Evolutionary conservation across 1,140 invertebrate genomes (phyloP).

Genomic region (Cydia splendana): DNA sequence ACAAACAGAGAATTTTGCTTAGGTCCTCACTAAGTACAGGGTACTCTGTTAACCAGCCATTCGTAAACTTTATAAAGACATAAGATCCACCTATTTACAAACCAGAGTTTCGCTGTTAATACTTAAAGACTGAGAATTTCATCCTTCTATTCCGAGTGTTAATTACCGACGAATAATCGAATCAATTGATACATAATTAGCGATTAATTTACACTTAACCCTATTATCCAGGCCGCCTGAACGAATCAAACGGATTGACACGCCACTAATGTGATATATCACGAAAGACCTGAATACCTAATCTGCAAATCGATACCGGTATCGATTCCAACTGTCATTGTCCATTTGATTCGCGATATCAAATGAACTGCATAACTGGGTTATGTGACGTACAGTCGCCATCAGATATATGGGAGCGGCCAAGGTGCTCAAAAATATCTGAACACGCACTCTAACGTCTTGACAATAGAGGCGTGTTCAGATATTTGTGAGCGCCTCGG

Average conservation of each 20-base stretch:
- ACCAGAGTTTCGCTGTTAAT: too few relatives aligned
- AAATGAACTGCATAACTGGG: background rate
- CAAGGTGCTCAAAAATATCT: too few relatives aligned
- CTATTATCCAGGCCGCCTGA: background rate
- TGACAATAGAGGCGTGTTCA: too few relatives aligned
- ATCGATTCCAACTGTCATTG: conserved; percentile 19
- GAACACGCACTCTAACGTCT: too few relatives aligned
- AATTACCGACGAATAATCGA: background rate
- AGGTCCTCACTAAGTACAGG: too few relatives aligned
- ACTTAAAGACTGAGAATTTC: background rate
- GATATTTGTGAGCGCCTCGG: too few relatives aligned
- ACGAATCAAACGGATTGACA: conserved; percentile 8
- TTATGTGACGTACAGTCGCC: background rate
- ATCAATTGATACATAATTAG: background rate
- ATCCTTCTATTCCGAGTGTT: background rate
- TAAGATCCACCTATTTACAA: too few relatives aligned
- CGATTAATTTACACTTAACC: background rate
- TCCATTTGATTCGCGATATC: conserved; percentile 1
- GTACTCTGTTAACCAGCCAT: too few relatives aligned
- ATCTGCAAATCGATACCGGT: conserved; percentile 22
- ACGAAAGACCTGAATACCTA: conserved; percentile 33
- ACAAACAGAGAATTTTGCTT: too few relatives aligned
- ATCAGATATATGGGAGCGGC: too few relatives aligned
- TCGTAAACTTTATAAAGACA: too few relatives aligned
- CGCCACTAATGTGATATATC: conserved; percentile 11